Conservation (phyloP, 2,113 vertebrate genomes). For the Sapajus apella region DNA sequence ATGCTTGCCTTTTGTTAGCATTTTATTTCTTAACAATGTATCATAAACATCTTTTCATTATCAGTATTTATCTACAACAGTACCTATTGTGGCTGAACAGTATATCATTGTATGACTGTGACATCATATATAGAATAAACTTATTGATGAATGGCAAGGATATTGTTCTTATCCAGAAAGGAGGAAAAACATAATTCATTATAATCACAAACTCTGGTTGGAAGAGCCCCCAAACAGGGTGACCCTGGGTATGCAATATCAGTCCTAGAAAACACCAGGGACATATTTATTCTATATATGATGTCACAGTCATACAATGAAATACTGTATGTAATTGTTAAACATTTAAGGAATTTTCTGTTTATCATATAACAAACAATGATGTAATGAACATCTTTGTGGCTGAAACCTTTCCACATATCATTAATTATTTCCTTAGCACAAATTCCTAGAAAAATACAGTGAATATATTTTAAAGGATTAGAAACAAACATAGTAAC, state of each 20-base stretch:
- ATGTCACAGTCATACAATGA: no score
- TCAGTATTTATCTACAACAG: neutral
- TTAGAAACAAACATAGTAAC: neutral
- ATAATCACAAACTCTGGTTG: slow-evolving; percentile 5
- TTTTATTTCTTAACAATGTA: neutral
- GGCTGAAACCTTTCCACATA: neutral
- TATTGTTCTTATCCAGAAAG: slow-evolving; percentile 67
- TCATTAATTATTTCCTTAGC: slow-evolving; percentile 18
- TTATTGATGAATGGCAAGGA: slow-evolving; percentile 29
- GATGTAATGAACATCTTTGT: neutral
- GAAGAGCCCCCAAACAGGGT: neutral
- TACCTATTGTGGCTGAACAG: neutral
- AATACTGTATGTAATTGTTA: neutral
- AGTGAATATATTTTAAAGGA: slow-evolving; percentile 8
- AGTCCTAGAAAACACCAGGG: neutral
- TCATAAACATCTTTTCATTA: slow-evolving; percentile 11
- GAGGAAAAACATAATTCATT: slow-evolving; percentile 29
- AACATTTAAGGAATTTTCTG: neutral
- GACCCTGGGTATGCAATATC: neutral
- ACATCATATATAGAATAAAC: no score
- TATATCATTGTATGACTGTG: neutral
- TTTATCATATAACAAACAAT: slow-evolving; percentile 28
- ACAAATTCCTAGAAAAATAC: slow-evolving; percentile 5
- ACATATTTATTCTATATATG: no score
- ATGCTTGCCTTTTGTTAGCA: neutral